phyloP scores from a whole-genome alignment of 2,888 invertebrate genomes.

The Agrotis segetum region DNA sequence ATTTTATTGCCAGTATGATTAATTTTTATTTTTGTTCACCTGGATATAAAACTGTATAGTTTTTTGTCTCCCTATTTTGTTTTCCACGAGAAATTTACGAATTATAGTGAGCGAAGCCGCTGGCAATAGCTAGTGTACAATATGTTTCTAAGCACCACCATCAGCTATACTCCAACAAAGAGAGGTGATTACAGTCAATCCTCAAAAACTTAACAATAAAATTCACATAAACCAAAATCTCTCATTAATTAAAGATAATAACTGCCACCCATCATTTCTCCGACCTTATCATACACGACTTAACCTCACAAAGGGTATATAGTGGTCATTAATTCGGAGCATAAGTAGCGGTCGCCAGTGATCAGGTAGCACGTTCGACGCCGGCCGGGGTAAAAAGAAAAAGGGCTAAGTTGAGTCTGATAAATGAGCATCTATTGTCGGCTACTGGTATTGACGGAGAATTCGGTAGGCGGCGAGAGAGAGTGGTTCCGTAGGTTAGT shows the following conservation, averaged over 20 bases:
- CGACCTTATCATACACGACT: constrained; percentile 64
- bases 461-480: constrained; percentile 20
- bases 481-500: constrained; percentile 57
- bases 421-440: constrained; percentile 71
- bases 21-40: no score
- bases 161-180: constrained; percentile 22
- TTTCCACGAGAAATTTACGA: no score
- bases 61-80: no score
- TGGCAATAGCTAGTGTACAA: neutral
- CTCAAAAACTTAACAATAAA: constrained; percentile 49
- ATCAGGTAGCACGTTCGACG: constrained; percentile 72
- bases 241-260: constrained; percentile 59
- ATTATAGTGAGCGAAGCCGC: no score
- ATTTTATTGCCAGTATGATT: no score
- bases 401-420: constrained; percentile 70
- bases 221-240: constrained; percentile 54
- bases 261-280: constrained; percentile 59
- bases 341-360: constrained; percentile 64
- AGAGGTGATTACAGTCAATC: constrained; percentile 32
- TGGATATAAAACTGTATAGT: no score
- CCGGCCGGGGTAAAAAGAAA: constrained; percentile 63
- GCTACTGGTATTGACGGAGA: constrained; percentile 73
- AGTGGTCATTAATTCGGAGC: constrained; percentile 67
- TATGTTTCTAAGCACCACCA: neutral
- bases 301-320: constrained; percentile 59